A percentile compares a stretch with the other conserved stretches of the same genome.
phyloP scores from a whole-genome alignment of 2,888 invertebrate species.

The Tinea pellionella region DNA sequence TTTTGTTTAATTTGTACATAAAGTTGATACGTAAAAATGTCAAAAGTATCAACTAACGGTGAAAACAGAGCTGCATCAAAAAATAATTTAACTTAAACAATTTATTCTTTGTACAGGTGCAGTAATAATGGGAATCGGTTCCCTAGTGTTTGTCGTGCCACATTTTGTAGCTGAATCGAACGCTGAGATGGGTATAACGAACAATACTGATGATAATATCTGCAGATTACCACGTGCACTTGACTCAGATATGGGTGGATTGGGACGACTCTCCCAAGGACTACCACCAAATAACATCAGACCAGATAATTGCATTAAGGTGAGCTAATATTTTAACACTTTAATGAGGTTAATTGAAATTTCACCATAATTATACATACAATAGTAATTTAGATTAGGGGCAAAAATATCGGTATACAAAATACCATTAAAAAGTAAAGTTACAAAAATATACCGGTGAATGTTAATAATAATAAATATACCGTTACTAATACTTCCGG shows the following conservation, averaged over 20 bases:
- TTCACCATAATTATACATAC: too few relatives aligned
- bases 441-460: too few relatives aligned
- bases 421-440: too few relatives aligned
- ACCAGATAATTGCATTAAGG: slow-evolving; percentile 85
- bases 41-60: too few relatives aligned
- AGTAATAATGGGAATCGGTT: slow-evolving; percentile 93
- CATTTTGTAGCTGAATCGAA: slow-evolving; percentile 89
- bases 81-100: background rate
- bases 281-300: slow-evolving; percentile 79
- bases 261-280: slow-evolving; percentile 77
- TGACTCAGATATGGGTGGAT: slow-evolving; percentile 78
- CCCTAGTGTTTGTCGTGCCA: slow-evolving; percentile 91
- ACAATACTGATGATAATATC: slow-evolving; percentile 83
- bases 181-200: slow-evolving; percentile 74
- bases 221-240: slow-evolving; percentile 79
- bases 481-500: too few relatives aligned
- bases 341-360: too few relatives aligned
- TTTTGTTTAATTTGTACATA: too few relatives aligned
- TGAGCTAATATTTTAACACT: slow-evolving; percentile 21
- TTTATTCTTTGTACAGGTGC: slow-evolving; percentile 67
- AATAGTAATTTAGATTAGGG: too few relatives aligned
- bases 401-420: too few relatives aligned
- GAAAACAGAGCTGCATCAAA: too few relatives aligned
- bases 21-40: too few relatives aligned
- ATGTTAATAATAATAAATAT: too few relatives aligned